phyloP scores from a whole-genome alignment of 2,888 invertebrate genomes.

The Cabera pusaria region DNA sequence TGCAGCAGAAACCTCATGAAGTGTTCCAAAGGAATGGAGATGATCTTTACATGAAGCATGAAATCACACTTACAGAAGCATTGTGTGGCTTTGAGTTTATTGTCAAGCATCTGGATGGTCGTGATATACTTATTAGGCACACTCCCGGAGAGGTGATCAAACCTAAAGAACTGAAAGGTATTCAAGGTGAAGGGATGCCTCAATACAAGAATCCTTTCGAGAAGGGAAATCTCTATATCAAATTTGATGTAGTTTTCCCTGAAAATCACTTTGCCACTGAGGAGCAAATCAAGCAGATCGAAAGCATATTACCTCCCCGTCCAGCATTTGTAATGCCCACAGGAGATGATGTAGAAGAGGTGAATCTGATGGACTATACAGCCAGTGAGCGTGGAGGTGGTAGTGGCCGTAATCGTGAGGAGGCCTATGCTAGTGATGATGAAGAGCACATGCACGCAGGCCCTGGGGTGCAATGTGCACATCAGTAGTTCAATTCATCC shows the following conservation, averaged over 20 bases:
- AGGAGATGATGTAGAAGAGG: slow-evolving; percentile 94
- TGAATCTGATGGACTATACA: slow-evolving; percentile 90
- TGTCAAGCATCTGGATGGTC: slow-evolving; percentile 94
- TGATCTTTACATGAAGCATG: slow-evolving; percentile 89
- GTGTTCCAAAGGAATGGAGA: slow-evolving; percentile 90
- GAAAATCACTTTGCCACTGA: slow-evolving; percentile 89
- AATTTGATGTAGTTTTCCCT: slow-evolving; percentile 94
- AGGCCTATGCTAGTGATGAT: slow-evolving; percentile 89
- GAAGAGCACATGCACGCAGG: slow-evolving; percentile 82
- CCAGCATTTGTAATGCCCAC: slow-evolving; percentile 87
- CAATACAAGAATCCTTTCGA: slow-evolving; percentile 92
- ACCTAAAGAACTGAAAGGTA: slow-evolving; percentile 90
- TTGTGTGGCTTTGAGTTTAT: slow-evolving; percentile 94
- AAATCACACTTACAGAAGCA: slow-evolving; percentile 92
- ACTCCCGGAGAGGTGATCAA: slow-evolving; percentile 92
- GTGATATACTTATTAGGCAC: slow-evolving; percentile 90
- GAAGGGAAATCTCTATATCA: slow-evolving; percentile 93
- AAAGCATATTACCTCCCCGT: slow-evolving; percentile 89
- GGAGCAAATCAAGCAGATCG: slow-evolving; percentile 86
- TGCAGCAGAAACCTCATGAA: slow-evolving; percentile 92
- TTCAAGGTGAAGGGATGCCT: slow-evolving; percentile 96
- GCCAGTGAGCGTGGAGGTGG: slow-evolving; percentile 81
- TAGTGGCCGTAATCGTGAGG: slow-evolving; percentile 80
- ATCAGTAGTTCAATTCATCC: slow-evolving; percentile 85
- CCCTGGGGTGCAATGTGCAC: slow-evolving; percentile 90